Evolutionary conservation across 1,140 invertebrate genomes (phyloP).

Genomic region (Mya arenaria): DNA sequence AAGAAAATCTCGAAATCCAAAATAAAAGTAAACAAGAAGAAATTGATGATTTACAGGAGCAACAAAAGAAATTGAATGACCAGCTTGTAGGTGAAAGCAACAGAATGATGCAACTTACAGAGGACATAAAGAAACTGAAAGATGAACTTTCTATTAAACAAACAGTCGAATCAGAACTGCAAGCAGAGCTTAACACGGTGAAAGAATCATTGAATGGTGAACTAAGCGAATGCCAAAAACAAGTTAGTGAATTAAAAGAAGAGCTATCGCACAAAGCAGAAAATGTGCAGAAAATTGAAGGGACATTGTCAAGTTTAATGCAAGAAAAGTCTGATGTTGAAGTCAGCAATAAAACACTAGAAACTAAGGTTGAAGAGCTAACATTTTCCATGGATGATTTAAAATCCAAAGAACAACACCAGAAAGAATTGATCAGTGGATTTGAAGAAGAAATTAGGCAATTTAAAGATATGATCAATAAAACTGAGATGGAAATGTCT

Average conservation of each 20-base stretch:
- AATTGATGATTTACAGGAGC: not conserved
- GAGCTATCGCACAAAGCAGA: not conserved
- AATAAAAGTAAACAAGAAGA: slow-evolving; percentile 18
- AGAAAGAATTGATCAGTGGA: not conserved
- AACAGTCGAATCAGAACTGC: not conserved
- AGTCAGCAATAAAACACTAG: not conserved
- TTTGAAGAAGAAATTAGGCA: not conserved
- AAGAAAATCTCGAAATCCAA: not conserved
- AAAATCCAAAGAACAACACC: slow-evolving; percentile 7
- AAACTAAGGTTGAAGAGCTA: slow-evolving; percentile 11
- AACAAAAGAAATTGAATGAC: not conserved
- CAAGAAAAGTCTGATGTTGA: slow-evolving; percentile 16
- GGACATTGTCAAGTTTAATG: not conserved
- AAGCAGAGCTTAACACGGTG: not conserved
- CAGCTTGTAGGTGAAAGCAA: not conserved
- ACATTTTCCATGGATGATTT: not conserved
- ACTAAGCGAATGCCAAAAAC: not conserved
- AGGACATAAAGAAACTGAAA: slow-evolving; percentile 3
- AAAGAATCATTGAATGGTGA: not conserved
- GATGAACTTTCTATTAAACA: slow-evolving; percentile 10
- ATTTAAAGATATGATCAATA: slow-evolving; percentile 20
- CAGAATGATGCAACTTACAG: slow-evolving; percentile 7
- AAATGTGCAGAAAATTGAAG: slow-evolving; percentile 4
- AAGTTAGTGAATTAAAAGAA: slow-evolving; percentile 4
- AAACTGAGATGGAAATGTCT: slow-evolving; percentile 9